Base-by-base conservation (phyloP, 2,113 vertebrate species). In the Tychaedon coryphoeus region DNA sequence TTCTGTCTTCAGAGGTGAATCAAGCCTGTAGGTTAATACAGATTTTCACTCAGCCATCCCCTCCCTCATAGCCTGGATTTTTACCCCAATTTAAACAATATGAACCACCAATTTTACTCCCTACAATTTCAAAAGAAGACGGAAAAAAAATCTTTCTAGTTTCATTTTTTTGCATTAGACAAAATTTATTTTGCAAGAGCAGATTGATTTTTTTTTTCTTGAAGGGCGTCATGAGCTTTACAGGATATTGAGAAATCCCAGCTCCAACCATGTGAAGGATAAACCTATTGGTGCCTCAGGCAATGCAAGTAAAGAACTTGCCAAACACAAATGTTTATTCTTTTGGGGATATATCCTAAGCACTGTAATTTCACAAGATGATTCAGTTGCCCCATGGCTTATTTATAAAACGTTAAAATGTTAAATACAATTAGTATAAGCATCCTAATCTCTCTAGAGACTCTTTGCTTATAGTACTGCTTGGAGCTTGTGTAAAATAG, bases 341-440 rank as follows among this genome's bases (percentile, higher is more conserved):
- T 67, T 90, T 65, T 19, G 82, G 56, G 53, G 94, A 75, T 81
- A 51, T 14, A 65, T 73, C n/a, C 26, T 72, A 93, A 86, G 12
- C n/a, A 81, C 47, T 1, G 0, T 70, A 92, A 90, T 80, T 94
- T 92, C 47, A 92, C 12, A 72, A 66, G 85, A 60, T 73, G 36
- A 48, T 96, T 87, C 62, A 12, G 20, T 91, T 96, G 71, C 26
- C 74, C 42, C 25, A 36, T 96, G 87, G 79, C 87, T 95, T 93
- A 72, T 90, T 96, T 95, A 94, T 86, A 61, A 86, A 90, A 56
- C 0, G 11, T 73, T 95, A 70, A 90, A 92, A 67, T 89, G 61
- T 93, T 93, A 88, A 96, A 82, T 51, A 88, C 43, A 90, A 92
- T 95, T 96, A 93, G 67, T 60, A 60, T 73, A 95, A 93, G 17